A percentile compares a stretch with the other conserved stretches of the same genome.
These are phyloP conservation scores for Charina bottae DNA, from an alignment of 2,113 vertebrate genomes.

Conservation along the genomic window DNA sequence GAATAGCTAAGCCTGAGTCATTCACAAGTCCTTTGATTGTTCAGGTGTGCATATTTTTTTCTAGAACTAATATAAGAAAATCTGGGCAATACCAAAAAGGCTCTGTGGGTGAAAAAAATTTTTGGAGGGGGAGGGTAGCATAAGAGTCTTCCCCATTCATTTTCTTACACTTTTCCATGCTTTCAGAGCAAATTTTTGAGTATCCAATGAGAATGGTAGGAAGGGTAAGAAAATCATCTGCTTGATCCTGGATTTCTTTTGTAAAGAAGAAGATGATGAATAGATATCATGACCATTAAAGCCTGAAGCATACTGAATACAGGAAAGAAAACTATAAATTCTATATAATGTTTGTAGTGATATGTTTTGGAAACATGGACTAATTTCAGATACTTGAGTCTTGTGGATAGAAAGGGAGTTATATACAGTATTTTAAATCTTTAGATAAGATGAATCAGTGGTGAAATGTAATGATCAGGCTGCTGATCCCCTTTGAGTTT, in stretches of 20 bases:
- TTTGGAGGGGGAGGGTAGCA: background rate
- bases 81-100: background rate
- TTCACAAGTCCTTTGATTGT: background rate
- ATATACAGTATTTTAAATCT: constrained; percentile 41
- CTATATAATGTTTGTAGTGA: background rate
- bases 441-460: constrained; percentile 37
- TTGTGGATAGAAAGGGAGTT: background rate
- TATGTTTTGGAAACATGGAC: background rate
- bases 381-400: background rate
- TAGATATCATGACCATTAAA: background rate
- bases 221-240: background rate
- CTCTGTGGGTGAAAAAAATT: background rate
- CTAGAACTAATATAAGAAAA: background rate
- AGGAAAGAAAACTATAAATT: background rate
- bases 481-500: constrained; percentile 24
- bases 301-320: background rate
- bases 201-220: background rate
- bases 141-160: background rate
- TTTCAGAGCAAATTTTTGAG: background rate
- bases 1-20: background rate
- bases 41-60: background rate
- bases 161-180: background rate
- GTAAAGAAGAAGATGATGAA: background rate
- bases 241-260: background rate
- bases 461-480: constrained; percentile 15